Evolutionary conservation across 1,140 invertebrate species (phyloP), one percentile per base, ranked within the genome.

Genomic region (Procambarus virginalis): DNA sequence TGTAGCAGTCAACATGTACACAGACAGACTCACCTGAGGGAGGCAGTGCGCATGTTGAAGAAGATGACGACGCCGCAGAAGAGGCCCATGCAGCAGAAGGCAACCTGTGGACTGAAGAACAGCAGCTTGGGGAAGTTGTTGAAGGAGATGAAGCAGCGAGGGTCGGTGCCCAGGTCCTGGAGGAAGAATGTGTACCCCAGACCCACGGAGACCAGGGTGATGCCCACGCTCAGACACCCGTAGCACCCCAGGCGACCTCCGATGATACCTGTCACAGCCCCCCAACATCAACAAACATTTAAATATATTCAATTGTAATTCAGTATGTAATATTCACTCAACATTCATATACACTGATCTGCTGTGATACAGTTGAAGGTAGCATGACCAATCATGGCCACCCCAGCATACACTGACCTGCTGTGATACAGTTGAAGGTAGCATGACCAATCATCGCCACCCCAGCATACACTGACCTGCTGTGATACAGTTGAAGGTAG

Each of bases 401-500:
- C 70, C 2, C 91, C 93, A 0, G 92, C 90, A 22, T 85, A 17
- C 12, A 70, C 55, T 86, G n/a, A 92, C 91, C 91, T 60, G 80
- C 45, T 2, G 91, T 92, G 75, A 93, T 92, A 14, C 93, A 93
- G 46, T 90, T 92, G 84, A 93, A 94, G 2, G 92, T 81, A 10
- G 93, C 93, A 68, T 93, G 92, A 1, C 91, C 92, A 78, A 93
- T 89, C 46, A 93, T 92, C 17, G 91, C 86, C 2, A 93, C 70
- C 2, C 91, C 93, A 0, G 92, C 91, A 22, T 85, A 17, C 12
- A 70, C 55, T 86, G n/a, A 92, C 91, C 91, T 60, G 80, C 45
- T 2, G 91, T 92, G 75, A 93, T 92, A 14, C 93, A 93, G 46
- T 90, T 92, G 84, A 93, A 94, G 2, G 92, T 81, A 10, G 93